Evolutionary conservation across 2,797 vertebrate species (phyloP), one percentile per base, ranked within the genome.

Genomic region (Sebastes vulpes): DNA sequence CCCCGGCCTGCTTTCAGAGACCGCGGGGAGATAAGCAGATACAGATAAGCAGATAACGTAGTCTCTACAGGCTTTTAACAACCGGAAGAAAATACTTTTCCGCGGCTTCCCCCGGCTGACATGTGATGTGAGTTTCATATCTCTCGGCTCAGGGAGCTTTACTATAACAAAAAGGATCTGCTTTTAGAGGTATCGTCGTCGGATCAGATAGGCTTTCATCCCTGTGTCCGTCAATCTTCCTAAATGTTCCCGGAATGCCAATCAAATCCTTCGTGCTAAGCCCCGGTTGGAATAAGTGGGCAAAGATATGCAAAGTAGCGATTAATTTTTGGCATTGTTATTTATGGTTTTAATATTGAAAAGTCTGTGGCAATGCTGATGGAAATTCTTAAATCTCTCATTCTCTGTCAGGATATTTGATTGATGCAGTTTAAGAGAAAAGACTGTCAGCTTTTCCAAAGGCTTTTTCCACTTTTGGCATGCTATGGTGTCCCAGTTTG

Each of bases 401-500:
- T 83, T 87, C 70, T 85, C 66, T 73, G 79, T 89, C 81, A 79
- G 83, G 75, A 81, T 87, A 21, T 84, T 67, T 92, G 86, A 92
- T 89, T 89, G 86, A 89, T 92, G 91, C 81, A 75, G 75, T 91
- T 84, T 32, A 86, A 69, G 74, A 84, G 71, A 80, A 65, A 83
- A 63, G 79, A 83, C 86, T 90, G 85, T 85, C 86, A 79, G 81
- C 61, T 69, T 69, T 88, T 88, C 85, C 87, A 84, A 78, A 89
- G 82, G 84, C 76, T 88, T 88, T 85, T 81, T 72, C 71, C 77
- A 61, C 87, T 88, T 90, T 88, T 88, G 88, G 84, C 87, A 79
- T 92, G 88, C 86, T 93, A 86, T 87, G 81, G 66, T 93, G 93
- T 90, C 92, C 94, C 95, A 94, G 85, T 90, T 96, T 96, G 93